A percentile compares a stretch with the other conserved stretches of the same genome.
phyloP scores from a whole-genome alignment of 2,113 vertebrate genomes.

The Oxyura jamaicensis region DNA sequence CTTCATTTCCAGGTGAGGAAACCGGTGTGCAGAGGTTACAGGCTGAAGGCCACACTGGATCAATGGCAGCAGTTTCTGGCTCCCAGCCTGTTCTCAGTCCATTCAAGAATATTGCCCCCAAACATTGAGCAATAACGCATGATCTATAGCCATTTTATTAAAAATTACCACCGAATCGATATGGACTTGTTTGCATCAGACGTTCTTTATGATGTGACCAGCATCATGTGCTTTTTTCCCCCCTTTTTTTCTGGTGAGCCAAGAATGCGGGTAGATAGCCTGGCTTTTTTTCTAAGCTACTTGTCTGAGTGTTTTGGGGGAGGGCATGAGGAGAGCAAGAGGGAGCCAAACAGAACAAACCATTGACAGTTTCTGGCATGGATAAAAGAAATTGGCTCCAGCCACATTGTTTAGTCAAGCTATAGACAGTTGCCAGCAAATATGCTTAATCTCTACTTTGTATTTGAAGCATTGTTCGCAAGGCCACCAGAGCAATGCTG shows the following conservation, averaged over 20 bases:
- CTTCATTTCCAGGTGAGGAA: not conserved
- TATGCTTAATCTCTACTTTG: constrained; percentile 9
- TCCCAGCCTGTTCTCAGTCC: not conserved
- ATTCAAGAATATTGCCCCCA: constrained; percentile 43
- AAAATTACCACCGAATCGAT: constrained; percentile 48
- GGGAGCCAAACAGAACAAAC: constrained; percentile 36
- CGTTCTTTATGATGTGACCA: not conserved
- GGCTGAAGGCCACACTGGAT: constrained; percentile 47
- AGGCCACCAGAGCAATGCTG: not conserved
- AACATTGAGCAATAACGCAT: constrained; percentile 55
- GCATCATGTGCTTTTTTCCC: not conserved
- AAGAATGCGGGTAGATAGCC: not conserved
- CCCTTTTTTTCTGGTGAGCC: not conserved
- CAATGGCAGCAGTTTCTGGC: constrained; percentile 17
- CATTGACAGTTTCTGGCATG: not conserved
- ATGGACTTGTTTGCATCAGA: constrained; percentile 5
- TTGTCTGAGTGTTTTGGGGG: not conserved
- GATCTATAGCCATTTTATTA: constrained; percentile 41
- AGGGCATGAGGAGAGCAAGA: not conserved
- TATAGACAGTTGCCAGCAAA: constrained; percentile 30
- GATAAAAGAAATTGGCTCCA: not conserved
- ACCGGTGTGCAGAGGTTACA: constrained; percentile 31
- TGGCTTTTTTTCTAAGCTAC: not conserved
- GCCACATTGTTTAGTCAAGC: not conserved
- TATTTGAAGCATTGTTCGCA: not conserved